These are phyloP conservation scores for Actinemys pallida DNA, from an alignment of 2,113 vertebrate species.

Conservation along the genomic window DNA sequence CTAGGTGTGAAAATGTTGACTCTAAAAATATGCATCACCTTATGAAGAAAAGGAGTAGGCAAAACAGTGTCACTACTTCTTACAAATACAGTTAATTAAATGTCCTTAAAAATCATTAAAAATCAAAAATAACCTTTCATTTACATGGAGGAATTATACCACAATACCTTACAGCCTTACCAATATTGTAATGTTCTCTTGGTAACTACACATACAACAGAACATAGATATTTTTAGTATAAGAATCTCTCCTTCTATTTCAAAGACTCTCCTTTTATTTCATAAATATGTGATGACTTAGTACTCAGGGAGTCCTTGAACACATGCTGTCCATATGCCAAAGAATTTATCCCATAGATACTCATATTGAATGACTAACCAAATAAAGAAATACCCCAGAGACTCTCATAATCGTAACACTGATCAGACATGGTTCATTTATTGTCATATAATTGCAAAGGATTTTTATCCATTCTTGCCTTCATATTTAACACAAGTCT, in stretches of 20 bases:
- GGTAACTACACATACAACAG: background rate
- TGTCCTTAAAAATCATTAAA: background rate
- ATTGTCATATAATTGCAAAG: constrained; percentile 63
- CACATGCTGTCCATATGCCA: constrained; percentile 47
- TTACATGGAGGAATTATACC: background rate
- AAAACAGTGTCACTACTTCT: background rate
- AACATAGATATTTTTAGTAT: constrained; percentile 12
- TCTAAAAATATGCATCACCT: background rate
- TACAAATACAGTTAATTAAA: background rate
- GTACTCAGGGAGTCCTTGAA: constrained; percentile 55
- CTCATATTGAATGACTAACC: constrained; percentile 46
- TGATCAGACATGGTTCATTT: constrained; percentile 70
- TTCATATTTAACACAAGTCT: constrained; percentile 51
- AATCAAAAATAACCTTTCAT: background rate
- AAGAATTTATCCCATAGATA: constrained; percentile 40
- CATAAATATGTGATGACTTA: constrained; percentile 31
- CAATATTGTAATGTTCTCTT: background rate
- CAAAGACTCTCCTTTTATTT: constrained; percentile 10
- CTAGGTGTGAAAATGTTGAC: background rate
- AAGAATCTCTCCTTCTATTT: background rate
- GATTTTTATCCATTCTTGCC: constrained; percentile 65
- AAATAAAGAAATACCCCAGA: constrained; percentile 62
- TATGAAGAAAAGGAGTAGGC: background rate
- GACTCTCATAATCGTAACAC: constrained; percentile 48
- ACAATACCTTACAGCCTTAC: background rate